Evolutionary conservation across 2,888 invertebrate species (phyloP), one percentile per base, ranked within the genome.

Genomic region (Harpagoxenus sublaevis): DNA sequence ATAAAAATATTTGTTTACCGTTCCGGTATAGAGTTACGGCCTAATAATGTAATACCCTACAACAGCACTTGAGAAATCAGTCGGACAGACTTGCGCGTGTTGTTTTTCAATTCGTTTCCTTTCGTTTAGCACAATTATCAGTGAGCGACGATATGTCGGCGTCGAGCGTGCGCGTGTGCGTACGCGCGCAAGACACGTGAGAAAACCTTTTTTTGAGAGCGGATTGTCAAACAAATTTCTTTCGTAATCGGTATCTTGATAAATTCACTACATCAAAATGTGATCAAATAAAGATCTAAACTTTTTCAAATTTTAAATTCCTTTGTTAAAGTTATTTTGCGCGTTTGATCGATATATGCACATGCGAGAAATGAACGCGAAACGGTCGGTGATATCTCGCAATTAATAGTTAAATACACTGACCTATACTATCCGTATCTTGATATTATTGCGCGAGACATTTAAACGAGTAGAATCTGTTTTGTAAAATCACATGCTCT

Each of bases 81-180:
- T 35, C 35, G 35, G 35, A 5, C 35, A 6, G 28, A 73, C n/a
- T n/a, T 35, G 73, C 10, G 3, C 28, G n/a, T 10, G n/a, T 42
- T 63, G 53, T 42, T 68, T 62, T 42, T 53, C 53, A 42, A 42
- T 55, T 51, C 51, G 5, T 51, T 51, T 51, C 9, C n/a, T 70
- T 15, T 28, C n/a, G 28, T 70, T 77, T 53, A 23, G 53, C 45
- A 66, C 18, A 42, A 15, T 78, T 78, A 78, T 77, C 53, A 77
- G 68, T 68, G 68, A 55, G 42, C 68, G 28, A 62, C 18, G 62
- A 48, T 48, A 53, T 8, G 53, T 42, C 5, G 51, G 8, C 55
- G 6, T 18, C 31, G 63, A 4, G 23, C 2, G 28, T 55, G 18
- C n/a, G 71, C 12, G 18, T 2, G 10, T 6, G 42, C 2, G 42